These are phyloP conservation scores for Solenodon paradoxus DNA, from an alignment of 2,113 vertebrate genomes.

Conservation along the genomic window DNA sequence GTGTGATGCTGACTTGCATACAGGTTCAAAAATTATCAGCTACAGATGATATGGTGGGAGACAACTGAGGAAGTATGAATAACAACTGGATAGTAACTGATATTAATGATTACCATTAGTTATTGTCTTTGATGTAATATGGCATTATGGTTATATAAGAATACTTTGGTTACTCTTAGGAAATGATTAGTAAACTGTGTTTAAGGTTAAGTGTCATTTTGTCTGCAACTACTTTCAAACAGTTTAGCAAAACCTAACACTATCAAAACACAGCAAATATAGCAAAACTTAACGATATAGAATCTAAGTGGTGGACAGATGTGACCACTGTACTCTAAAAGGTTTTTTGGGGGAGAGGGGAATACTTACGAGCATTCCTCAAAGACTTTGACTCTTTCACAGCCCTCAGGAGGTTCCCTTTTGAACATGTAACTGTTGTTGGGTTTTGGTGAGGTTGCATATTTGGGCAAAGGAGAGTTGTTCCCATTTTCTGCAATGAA, in stretches of 20 bases:
- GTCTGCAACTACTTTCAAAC: background rate
- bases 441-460: slow-evolving; percentile 97
- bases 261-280: background rate
- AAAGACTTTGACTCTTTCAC: slow-evolving; percentile 96
- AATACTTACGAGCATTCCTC: slow-evolving; percentile 95
- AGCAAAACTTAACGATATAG: background rate
- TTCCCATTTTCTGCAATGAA: slow-evolving; percentile 91
- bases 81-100: background rate
- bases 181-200: background rate
- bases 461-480: slow-evolving; percentile 97
- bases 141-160: background rate
- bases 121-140: background rate
- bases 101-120: background rate
- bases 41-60: background rate
- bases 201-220: background rate
- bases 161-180: background rate
- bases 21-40: background rate
- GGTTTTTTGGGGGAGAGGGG: background rate
- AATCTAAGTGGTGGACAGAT: background rate
- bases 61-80: background rate
- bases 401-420: slow-evolving; percentile 98
- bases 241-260: background rate
- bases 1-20: background rate
- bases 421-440: slow-evolving; percentile 99
- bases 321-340: background rate